These are phyloP conservation scores for Sarcophaga carnaria DNA, from an alignment of 2,888 invertebrate species.

Conservation along the genomic window DNA sequence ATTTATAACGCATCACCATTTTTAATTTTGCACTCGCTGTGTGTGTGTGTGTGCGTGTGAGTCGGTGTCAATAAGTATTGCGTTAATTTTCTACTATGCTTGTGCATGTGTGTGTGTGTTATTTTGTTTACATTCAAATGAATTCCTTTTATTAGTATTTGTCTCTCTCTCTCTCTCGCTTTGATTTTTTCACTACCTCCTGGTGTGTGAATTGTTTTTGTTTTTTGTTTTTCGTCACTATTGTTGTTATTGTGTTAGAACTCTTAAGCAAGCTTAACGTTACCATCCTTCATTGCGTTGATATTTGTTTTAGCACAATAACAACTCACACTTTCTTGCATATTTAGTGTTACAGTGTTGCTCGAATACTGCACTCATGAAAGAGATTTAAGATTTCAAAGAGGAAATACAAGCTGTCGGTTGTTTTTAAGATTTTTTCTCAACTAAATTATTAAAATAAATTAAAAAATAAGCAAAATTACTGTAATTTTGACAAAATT, in stretches of 20 bases:
- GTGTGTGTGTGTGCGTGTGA: constrained; percentile 26
- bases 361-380: no score
- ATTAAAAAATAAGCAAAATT: no score
- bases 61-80: constrained; percentile 41
- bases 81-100: background rate
- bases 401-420: no score
- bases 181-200: constrained; percentile 13
- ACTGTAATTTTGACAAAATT: no score
- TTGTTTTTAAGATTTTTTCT: no score
- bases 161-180: background rate
- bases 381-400: no score
- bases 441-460: no score
- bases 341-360: no score
- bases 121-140: constrained; percentile 64
- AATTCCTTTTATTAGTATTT: constrained; percentile 47
- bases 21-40: constrained; percentile 57
- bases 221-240: background rate
- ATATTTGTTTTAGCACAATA: constrained; percentile 78
- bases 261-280: constrained; percentile 61
- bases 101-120: background rate
- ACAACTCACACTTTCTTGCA: constrained; percentile 60
- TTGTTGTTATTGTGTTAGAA: constrained; percentile 58
- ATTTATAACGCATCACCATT: constrained; percentile 23
- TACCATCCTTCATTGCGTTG: constrained; percentile 67
- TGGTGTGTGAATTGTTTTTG: constrained; percentile 59